Percentiles rank a stretch among this genome's conserved stretches.
Conservation (phyloP, 2,797 vertebrate species). For the Anniella stebbinsi region DNA sequence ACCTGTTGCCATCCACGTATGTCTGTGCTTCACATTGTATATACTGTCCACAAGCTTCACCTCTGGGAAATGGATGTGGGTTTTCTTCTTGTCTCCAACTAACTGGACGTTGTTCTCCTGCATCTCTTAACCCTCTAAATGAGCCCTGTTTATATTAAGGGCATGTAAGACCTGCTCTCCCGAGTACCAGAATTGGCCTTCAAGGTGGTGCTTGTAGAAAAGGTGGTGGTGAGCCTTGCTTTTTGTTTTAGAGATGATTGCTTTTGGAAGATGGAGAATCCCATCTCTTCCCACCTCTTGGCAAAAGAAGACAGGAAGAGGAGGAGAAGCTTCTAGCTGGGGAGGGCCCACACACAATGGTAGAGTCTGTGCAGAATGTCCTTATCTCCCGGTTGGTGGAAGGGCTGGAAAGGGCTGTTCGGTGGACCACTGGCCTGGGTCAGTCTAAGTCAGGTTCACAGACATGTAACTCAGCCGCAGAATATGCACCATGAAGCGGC, state of each 20-base stretch:
- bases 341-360: no score
- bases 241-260: not conserved
- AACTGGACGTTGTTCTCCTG: not conserved
- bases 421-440: no score
- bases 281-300: not conserved
- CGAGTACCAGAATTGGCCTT: not conserved
- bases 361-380: no score
- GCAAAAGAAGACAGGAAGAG: not conserved
- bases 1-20: accelerated
- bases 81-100: not conserved
- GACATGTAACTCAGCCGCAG: no score
- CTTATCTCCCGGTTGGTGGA: not conserved
- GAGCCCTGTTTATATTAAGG: not conserved
- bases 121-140: not conserved
- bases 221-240: not conserved
- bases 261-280: not conserved
- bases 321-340: not conserved
- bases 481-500: not conserved
- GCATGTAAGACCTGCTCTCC: not conserved
- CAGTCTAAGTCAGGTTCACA: no score
- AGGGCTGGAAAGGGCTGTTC: no score
- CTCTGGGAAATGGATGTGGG: not conserved
- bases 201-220: not conserved
- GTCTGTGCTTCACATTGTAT: not conserved
- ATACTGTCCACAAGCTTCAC: not conserved